A percentile compares a stretch with the other conserved stretches of the same genome.
phyloP scores from a whole-genome alignment of 2,113 vertebrate species.

The Columbina picui region DNA sequence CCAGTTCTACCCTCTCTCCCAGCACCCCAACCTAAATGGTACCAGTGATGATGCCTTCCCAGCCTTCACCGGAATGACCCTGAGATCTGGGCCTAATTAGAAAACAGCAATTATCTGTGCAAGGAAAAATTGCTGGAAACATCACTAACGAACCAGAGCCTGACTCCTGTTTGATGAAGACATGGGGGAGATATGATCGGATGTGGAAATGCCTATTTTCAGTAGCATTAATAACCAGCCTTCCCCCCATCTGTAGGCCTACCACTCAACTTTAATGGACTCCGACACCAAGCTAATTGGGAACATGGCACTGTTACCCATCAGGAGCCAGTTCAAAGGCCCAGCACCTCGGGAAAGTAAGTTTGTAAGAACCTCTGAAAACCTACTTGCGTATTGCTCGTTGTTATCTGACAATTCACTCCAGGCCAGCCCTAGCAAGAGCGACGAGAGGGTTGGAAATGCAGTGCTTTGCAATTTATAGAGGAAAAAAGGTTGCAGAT shows the following conservation, averaged over 20 bases:
- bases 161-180: not conserved
- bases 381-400: not conserved
- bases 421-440: not conserved
- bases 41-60: not conserved
- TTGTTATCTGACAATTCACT: not conserved
- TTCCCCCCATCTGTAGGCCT: constrained; percentile 79
- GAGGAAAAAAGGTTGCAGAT: not conserved
- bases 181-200: rapidly evolving
- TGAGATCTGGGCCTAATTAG: not conserved
- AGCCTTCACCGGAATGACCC: not conserved
- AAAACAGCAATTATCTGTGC: not conserved
- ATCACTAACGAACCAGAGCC: not conserved
- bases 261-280: constrained; percentile 92
- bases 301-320: constrained; percentile 94
- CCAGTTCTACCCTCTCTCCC: not conserved
- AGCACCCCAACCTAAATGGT: rapidly evolving
- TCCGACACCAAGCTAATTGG: constrained; percentile 89
- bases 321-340: constrained; percentile 96
- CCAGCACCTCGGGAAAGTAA: constrained; percentile 94
- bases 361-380: constrained; percentile 20
- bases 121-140: not conserved
- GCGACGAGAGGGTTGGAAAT: not conserved
- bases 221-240: not conserved
- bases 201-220: not conserved
- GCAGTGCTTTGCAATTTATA: not conserved